phyloP scores from a whole-genome alignment of 2,888 invertebrate species.

The Nemapogon koenigi region DNA sequence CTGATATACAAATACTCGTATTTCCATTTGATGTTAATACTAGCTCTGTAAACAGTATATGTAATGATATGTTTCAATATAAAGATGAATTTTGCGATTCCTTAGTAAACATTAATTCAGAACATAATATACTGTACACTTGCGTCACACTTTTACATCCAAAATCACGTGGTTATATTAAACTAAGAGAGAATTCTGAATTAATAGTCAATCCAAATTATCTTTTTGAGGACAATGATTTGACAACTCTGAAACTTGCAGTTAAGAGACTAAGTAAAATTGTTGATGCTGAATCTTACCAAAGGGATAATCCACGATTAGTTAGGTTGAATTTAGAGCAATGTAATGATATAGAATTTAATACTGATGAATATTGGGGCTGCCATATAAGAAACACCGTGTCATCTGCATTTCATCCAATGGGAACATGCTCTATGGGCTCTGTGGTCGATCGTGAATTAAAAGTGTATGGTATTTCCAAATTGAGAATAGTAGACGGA shows the following conservation, averaged over 20 bases:
- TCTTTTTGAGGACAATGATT: not conserved
- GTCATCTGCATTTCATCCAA: conserved; percentile 1
- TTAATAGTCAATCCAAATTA: conserved; percentile 1
- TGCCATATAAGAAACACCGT: conserved; percentile 7
- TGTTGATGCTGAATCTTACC: conserved; percentile 6
- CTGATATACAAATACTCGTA: not conserved
- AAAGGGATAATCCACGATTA: not conserved
- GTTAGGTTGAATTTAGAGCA: conserved; percentile 2
- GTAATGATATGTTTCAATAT: not conserved
- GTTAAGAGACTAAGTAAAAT: conserved; percentile 5
- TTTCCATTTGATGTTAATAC: not conserved
- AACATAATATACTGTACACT: not conserved
- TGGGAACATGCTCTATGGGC: conserved; percentile 10
- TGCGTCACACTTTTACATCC: conserved; percentile 1
- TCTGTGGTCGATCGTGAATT: conserved; percentile 7
- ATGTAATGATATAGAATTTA: conserved; percentile 8
- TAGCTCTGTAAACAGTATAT: not conserved
- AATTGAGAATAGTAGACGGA: conserved; percentile 9
- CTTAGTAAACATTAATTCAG: not conserved
- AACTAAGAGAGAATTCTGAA: not conserved
- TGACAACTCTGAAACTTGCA: not conserved
- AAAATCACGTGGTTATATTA: conserved; percentile 1
- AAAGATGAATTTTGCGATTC: not conserved
- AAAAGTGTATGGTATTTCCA: conserved; percentile 8
- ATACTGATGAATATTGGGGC: conserved; percentile 10